Evolutionary conservation across 2,888 invertebrate genomes (phyloP), one percentile per base, ranked within the genome.

Genomic region (Eucera pruinosa): DNA sequence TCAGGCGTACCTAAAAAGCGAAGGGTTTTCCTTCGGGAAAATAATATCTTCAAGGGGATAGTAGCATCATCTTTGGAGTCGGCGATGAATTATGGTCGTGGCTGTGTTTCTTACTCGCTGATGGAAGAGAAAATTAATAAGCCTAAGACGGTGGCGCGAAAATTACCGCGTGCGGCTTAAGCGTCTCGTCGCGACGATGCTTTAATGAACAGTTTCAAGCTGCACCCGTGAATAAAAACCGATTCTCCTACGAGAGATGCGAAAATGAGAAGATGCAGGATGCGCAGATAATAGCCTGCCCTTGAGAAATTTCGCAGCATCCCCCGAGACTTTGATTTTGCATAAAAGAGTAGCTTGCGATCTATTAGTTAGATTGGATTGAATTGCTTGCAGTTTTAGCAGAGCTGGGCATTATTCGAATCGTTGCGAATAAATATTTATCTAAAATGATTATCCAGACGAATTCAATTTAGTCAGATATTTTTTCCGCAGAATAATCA

Each of bases 81-180:
- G 15, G 5, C 45, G 20, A 20, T 39, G 72, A 73, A 73, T 70
- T 61, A 54, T 47, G 41, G 20, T 20, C 39, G 47, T 39, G 48
- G 41, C 50, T 61, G 73, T 61, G 73, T 61, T 61, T 62, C 70
- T 62, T 60, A 48, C 52, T 41, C 25, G 72, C 18, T 36, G 70
- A 62, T 69, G 64, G 64, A 68, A 64, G 27, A n/a, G 75, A 65
- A 75, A 69, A 68, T 78, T 75, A 64, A 78, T 65, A 75, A 75
- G 75, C 75, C 36, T 54, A 50, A 48, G 75, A 43, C 27, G 41
- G 47, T 15, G 58, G 48, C 20, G 62, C 9, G 60, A 54, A 64
- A 72, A 60, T 73, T 66, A 60, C 60, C 55, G 27, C 11, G 23
- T 36, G 6, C n/a, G n/a, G n/a, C n/a, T n/a, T n/a, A n/a, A n/a